Conservation (phyloP, 2,888 invertebrate genomes). For the Andricus quercusramuli region DNA sequence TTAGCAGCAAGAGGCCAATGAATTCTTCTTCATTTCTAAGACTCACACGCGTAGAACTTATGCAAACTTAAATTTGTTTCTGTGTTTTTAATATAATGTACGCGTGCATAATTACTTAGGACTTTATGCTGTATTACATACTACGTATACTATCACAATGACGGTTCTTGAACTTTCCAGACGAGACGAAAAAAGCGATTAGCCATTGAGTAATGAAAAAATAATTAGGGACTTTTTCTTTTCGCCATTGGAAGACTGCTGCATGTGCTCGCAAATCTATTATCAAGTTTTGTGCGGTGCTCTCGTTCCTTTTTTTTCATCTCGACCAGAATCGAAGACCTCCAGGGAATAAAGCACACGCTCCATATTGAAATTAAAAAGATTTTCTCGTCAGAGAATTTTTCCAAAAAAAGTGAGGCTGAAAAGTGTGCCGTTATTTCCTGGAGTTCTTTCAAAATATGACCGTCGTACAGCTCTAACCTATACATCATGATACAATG, state of each 20-base stretch:
- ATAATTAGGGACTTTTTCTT: constrained; percentile 48
- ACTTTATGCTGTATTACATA: constrained; percentile 67
- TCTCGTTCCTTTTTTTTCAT: constrained; percentile 52
- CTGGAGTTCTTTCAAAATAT: constrained; percentile 59
- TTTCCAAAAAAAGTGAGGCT: constrained; percentile 44
- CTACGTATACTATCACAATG: constrained; percentile 72
- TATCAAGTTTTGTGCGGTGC: constrained; percentile 56
- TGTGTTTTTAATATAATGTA: constrained; percentile 20
- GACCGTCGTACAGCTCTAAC: constrained; percentile 67
- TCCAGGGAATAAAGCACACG: constrained; percentile 51
- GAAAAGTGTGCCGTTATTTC: constrained; percentile 55
- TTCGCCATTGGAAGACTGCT: constrained; percentile 58
- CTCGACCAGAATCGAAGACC: constrained; percentile 53
- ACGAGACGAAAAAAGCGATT: constrained; percentile 59
- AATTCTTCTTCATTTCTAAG: constrained; percentile 18
- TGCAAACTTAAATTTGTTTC: constrained; percentile 12
- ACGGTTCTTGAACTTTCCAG: constrained; percentile 61
- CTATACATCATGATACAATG: constrained; percentile 67
- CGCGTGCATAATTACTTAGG: constrained; percentile 62
- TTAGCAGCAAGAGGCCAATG: constrained; percentile 25
- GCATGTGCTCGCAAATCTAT: constrained; percentile 51
- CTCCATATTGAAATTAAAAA: constrained; percentile 31
- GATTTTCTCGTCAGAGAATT: constrained; percentile 46
- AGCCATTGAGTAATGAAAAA: constrained; percentile 43
- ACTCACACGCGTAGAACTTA: constrained; percentile 30